Base-by-base conservation (phyloP, 2,113 vertebrate genomes). In the Pomatostomus ruficeps region DNA sequence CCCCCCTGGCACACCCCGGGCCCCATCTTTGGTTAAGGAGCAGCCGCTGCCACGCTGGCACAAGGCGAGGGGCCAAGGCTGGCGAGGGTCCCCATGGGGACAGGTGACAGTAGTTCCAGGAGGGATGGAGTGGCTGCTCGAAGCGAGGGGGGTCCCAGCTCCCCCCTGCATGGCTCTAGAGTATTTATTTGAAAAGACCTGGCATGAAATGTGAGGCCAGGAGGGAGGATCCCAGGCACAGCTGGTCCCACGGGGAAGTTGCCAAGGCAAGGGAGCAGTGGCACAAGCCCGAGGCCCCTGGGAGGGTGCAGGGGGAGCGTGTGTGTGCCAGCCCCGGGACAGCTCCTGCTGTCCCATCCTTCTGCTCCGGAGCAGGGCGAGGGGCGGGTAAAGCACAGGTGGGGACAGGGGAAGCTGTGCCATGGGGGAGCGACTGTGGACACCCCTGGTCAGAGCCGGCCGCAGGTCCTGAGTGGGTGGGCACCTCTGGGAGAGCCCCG, bases 21-120 rank as follows among this genome's bases (percentile, higher is more conserved):
- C 14, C 31, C 85, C 4, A 1, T 96, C 95, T 96, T 96, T 96
- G 96, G 96, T 96, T 96, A 46, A 91, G 93, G 81, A 96, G 91
- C 76, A 74, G 89, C 79, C 14, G 6, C 57, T 29, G 80, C 84
- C 3, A 3, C 4, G 7, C 73, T 66, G 61, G 72, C 88, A 52
- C 54, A 7, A 89, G 59, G 83, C 2, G 1, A 70, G 73, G 63
- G 33, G 73, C 81, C 1, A 8, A 25, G 71, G 81, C 43, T 62
- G 92, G 67, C n/a, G 7, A 76, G 73, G 68, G 59, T 78, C 87
- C 91, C 89, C 31, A 0, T 0, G 20, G 80, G 65, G 87, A 54
- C 8, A 3, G 91, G 75, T 20, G 92, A 81, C 87, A 89, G 81
- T 45, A 4, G 46, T 49, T 94, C 89, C 89, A 94, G 89, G 93